Evolutionary conservation across 2,113 vertebrate genomes (phyloP).

Genomic region (Pseudolaguvia tuberculata): DNA sequence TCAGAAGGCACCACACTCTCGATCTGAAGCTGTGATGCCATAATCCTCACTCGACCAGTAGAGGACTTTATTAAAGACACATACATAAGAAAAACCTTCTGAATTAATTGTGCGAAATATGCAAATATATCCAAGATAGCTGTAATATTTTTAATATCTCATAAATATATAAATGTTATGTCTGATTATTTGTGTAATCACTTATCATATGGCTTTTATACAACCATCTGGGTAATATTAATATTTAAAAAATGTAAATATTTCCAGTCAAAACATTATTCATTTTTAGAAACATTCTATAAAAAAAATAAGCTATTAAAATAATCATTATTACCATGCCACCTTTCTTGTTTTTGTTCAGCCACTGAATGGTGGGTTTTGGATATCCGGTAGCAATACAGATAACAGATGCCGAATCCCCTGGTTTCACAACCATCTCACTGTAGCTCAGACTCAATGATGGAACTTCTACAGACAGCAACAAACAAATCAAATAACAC

Average conservation of each 20-base stretch:
- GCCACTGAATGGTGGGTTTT: conserved; percentile 62
- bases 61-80: conserved; percentile 42
- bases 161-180: neutral
- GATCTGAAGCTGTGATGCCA: conserved; percentile 53
- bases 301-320: neutral
- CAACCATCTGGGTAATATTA: no score
- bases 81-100: conserved; percentile 1
- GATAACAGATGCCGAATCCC: conserved; percentile 53
- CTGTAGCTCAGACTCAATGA: conserved; percentile 40
- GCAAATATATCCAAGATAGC: neutral
- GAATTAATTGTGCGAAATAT: neutral
- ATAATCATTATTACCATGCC: conserved; percentile 50
- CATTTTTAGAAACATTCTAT: neutral
- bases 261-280: neutral
- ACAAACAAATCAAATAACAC: neutral
- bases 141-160: neutral
- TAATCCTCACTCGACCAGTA: conserved; percentile 41
- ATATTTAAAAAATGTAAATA: neutral
- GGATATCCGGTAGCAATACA: conserved; percentile 69
- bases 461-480: conserved; percentile 43
- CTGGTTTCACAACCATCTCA: conserved; percentile 39
- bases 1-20: conserved; percentile 63
- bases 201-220: neutral
- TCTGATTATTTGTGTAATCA: neutral
- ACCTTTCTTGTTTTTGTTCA: conserved; percentile 56